These are phyloP conservation scores for Thermophis baileyi DNA, from an alignment of 2,113 vertebrate species.

Conservation along the genomic window DNA sequence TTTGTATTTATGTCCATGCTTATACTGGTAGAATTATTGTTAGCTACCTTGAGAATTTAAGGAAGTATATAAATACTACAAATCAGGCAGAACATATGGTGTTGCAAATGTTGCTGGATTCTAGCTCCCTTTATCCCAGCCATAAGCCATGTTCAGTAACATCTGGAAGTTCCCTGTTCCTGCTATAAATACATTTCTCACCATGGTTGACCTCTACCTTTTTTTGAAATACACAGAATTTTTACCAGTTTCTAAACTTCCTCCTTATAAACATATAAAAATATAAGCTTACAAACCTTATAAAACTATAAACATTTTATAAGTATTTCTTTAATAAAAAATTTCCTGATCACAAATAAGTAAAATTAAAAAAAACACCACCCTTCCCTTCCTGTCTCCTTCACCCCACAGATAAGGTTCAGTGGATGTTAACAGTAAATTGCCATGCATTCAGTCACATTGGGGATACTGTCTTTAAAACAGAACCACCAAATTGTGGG, in stretches of 20 bases:
- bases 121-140: not conserved
- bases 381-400: not conserved
- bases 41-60: not conserved
- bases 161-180: not conserved
- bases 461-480: not conserved
- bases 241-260: not conserved
- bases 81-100: not conserved
- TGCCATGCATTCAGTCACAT: not conserved
- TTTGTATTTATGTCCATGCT: not conserved
- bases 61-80: not conserved
- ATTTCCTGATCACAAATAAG: not conserved
- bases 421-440: not conserved
- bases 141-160: not conserved
- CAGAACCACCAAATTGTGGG: not conserved
- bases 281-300: not conserved
- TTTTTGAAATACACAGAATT: not conserved
- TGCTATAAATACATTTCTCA: not conserved
- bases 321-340: not conserved
- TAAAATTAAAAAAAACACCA: not conserved
- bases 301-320: not conserved
- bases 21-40: not conserved
- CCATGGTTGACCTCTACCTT: not conserved
- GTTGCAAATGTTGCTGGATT: not conserved
- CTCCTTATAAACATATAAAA: not conserved
- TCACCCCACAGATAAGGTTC: not conserved